Base-by-base conservation (phyloP, 1,140 invertebrate genomes). In the Augochlora pura region DNA sequence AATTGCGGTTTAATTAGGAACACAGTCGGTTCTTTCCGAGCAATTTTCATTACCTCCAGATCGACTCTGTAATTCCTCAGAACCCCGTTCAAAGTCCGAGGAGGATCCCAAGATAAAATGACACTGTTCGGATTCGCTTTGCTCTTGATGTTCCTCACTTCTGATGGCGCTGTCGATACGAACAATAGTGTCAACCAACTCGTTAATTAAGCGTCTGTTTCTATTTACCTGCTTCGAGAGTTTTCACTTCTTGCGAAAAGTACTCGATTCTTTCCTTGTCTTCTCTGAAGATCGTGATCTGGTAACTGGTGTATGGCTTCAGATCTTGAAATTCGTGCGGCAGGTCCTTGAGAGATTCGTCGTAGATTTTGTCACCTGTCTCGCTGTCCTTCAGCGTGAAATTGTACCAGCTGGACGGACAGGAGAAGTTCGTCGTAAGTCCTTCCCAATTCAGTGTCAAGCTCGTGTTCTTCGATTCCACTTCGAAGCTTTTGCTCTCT, bases 381-480 rank as follows among this genome's bases (percentile, higher is more conserved):
- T 77, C 1, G 4, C 46, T 0, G 49, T 73, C 14, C 27, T 27
- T 32, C 0, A 73, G 3, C 62, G 27, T 2, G 2, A 78, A 1
- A 16, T 49, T 8, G 63, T 88, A 88, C 84, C 78, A 86, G 2
- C n/a, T 9, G 12, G 16, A 18, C 0, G 86, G 81, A 38, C 87
- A 88, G 4, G 77, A 1, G 10, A 14, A n/a, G n/a, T n/a, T 46
- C 42, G 42, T 3, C 10, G 10, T 14, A 9, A 3, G 42, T 14
- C 2, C 1, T 14, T 12, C 0, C 54, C 39, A 77, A 6, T 21
- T 49, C 21, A 77, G 25, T 32, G 1, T 73, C 7, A 87, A 23
- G 32, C 52, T 67, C 0, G 32, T 78, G 49, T 84, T 86, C 0
- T 16, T 57, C 0, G 27, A 7, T 8, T 52, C n/a, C 12, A 80